These are phyloP conservation scores for Hypolimnas misippus DNA, from an alignment of 2,888 invertebrate genomes.

Conservation along the genomic window DNA sequence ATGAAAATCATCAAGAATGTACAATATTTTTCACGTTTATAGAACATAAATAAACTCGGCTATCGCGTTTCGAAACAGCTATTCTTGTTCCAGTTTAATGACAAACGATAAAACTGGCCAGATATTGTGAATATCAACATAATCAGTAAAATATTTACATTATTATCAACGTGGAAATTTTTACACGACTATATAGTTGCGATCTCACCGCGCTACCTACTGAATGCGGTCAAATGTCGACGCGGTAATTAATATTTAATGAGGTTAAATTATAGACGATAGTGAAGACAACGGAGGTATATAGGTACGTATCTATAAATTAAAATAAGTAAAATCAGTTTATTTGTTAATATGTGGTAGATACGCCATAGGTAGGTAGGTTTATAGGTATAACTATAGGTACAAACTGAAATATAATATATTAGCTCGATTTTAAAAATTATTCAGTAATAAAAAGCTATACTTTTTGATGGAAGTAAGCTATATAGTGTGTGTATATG, in stretches of 20 bases:
- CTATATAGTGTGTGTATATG: too few species aligned
- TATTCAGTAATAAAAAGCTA: too few species aligned
- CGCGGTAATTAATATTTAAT: constrained; percentile 32
- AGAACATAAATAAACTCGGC: constrained; percentile 39
- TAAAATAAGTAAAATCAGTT: too few species aligned
- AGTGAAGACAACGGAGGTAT: neutral
- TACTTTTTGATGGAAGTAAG: too few species aligned
- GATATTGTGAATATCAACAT: constrained; percentile 69
- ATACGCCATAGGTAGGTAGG: too few species aligned
- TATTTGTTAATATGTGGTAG: too few species aligned
- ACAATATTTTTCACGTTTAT: constrained; percentile 29
- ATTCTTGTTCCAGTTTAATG: constrained; percentile 70
- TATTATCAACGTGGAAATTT: constrained; percentile 10
- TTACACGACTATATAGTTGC: constrained; percentile 44
- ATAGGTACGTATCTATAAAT: too few species aligned
- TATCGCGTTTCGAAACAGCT: constrained; percentile 65
- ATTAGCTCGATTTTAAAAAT: too few species aligned
- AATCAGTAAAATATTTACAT: constrained; percentile 48
- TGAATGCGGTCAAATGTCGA: constrained; percentile 23
- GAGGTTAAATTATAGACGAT: constrained; percentile 18
- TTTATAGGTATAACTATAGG: too few species aligned
- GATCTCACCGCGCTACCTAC: neutral
- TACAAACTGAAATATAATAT: too few species aligned
- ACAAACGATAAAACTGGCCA: constrained; percentile 65
- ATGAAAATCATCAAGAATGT: constrained; percentile 17